Conservation (phyloP, 2,113 vertebrate species). For the Nesogale talazaci region DNA sequence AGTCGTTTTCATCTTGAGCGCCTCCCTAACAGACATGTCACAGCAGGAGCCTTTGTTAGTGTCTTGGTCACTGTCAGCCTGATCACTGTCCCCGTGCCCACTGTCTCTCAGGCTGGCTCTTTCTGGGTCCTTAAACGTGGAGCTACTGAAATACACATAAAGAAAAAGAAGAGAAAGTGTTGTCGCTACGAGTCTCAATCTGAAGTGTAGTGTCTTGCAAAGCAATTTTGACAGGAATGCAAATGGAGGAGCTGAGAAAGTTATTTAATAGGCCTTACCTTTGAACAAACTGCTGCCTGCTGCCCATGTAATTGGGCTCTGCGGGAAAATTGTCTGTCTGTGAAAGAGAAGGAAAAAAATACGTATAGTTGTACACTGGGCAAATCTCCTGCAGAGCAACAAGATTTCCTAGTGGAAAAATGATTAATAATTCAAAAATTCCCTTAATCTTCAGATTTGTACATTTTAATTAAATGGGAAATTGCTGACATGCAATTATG, state of each 20-base stretch:
- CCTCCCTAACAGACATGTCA: conserved; percentile 99
- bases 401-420: conserved; percentile 93
- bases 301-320: conserved; percentile 99
- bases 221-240: conserved; percentile 87
- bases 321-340: conserved; percentile 99
- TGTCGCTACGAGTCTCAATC: conserved; percentile 86
- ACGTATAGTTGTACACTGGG: conserved; percentile 91
- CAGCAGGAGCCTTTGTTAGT: conserved; percentile 99
- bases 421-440: conserved; percentile 94
- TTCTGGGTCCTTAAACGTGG: conserved; percentile 99
- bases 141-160: conserved; percentile 92
- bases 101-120: conserved; percentile 99
- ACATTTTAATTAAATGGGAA: conserved; percentile 93
- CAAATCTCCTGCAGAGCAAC: conserved; percentile 92
- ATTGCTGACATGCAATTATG: conserved; percentile 90
- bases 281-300: conserved; percentile 99
- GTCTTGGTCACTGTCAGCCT: conserved; percentile 99
- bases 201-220: conserved; percentile 87
- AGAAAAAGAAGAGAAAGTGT: conserved; percentile 82
- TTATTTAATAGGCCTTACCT: conserved; percentile 96
- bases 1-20: conserved; percentile 98
- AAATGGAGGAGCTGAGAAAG: conserved; percentile 88
- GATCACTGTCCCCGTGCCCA: conserved; percentile 99
- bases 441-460: conserved; percentile 91
- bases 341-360: conserved; percentile 94